phyloP scores from a whole-genome alignment of 1,140 invertebrate species.

The Sitobion miscanthi region DNA sequence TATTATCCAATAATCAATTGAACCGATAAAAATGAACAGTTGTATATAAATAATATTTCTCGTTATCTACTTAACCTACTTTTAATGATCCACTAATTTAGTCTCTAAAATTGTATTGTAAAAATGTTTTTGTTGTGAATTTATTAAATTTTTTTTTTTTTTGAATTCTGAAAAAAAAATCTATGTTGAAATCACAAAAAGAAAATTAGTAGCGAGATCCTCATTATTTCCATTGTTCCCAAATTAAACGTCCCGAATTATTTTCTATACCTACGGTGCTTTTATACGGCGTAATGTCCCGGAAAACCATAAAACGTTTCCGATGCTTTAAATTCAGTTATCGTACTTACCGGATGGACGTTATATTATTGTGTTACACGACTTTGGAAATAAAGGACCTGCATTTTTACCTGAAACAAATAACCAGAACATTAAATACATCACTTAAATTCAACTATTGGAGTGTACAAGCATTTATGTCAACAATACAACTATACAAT shows the following conservation, averaged over 20 bases:
- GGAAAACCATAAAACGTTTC: conserved; percentile 29
- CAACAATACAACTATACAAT: neutral
- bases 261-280: neutral
- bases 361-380: neutral
- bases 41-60: neutral
- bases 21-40: neutral
- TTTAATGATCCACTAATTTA: neutral
- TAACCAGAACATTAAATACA: neutral
- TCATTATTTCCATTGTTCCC: neutral
- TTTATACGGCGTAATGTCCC: neutral
- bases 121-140: neutral
- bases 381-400: neutral
- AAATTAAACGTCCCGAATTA: neutral
- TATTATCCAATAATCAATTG: neutral
- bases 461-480: neutral
- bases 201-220: neutral
- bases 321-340: conserved; percentile 31
- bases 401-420: conserved; percentile 34
- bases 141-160: neutral
- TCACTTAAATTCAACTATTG: neutral
- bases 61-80: neutral
- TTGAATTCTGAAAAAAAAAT: neutral
- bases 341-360: conserved; percentile 40
- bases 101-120: neutral
- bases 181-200: neutral